Conservation (phyloP, 1,140 invertebrate species). For the Cardiocondyla obscurior region DNA sequence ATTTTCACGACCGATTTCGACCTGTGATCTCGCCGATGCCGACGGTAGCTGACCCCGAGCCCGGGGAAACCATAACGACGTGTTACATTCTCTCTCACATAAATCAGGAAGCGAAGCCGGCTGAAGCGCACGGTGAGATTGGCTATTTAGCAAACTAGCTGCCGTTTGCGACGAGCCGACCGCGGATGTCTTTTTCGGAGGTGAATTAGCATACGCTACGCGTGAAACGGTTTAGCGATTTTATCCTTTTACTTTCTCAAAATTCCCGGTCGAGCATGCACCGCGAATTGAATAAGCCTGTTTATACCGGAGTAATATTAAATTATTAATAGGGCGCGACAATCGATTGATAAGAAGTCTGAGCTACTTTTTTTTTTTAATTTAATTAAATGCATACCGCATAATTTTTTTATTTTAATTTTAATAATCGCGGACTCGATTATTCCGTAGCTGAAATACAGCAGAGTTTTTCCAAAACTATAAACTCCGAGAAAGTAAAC, state of each 20-base stretch:
- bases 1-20: slow-evolving; percentile 64
- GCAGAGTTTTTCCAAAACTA: not conserved
- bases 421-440: not conserved
- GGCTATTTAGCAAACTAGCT: slow-evolving; percentile 40
- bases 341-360: too few species aligned
- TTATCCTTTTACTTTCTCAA: slow-evolving; percentile 2
- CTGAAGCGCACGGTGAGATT: slow-evolving; percentile 19
- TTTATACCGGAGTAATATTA: not conserved
- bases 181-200: not conserved
- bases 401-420: not conserved
- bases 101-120: slow-evolving; percentile 52
- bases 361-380: too few species aligned
- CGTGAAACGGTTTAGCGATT: not conserved
- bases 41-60: slow-evolving; percentile 68
- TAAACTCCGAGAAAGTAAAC: not conserved
- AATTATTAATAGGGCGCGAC: too few species aligned
- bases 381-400: not conserved
- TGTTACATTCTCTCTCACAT: slow-evolving; percentile 51
- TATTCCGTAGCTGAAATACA: not conserved
- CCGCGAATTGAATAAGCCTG: not conserved
- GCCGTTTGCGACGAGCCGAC: not conserved
- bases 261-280: not conserved
- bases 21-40: slow-evolving; percentile 72
- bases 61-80: slow-evolving; percentile 65
- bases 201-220: slow-evolving; percentile 22